Evolutionary conservation across 2,113 vertebrate genomes (phyloP), one percentile per base, ranked within the genome.

Genomic region (Trichechus manatus): DNA sequence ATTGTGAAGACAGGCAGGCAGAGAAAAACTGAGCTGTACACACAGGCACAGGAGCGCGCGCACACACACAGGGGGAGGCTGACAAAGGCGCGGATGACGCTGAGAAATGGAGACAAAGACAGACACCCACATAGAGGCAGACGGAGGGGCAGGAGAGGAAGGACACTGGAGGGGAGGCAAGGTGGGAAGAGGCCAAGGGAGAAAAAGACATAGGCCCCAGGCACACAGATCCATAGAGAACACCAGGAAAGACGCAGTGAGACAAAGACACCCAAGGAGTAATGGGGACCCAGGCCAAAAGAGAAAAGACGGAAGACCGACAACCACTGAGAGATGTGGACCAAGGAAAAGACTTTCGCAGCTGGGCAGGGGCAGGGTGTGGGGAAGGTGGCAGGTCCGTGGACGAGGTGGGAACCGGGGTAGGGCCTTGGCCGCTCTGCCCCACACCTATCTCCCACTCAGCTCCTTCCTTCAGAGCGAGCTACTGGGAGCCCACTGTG

Each of bases 61-160:
- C 42, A 39, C 68, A 23, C 53, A 14, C 72, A 31, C 36, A 22
- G 17, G 4, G 6, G 64, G 27, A 83, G 29, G n/a, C 63, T 53
- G 59, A 29, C 11, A 13, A 81, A 80, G 81, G 87, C 2, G 5
- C 70, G 23, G 19, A 82, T 6, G 31, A 87, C 0, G 2, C 90
- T 44, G 36, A 94, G 82, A 88, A 87, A 61, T 10, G 53, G 31
- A 95, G 93, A 89, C 96, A 93, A 88, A 97, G 87, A 56, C 74
- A 88, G 87, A 83, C 89, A 91, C 68, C 44, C 79, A 23, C 72
- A 44, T 22, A 27, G 72, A 33, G 6, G 74, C 20, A n/a, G 68
- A 82, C 59, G 66, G 36, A 50, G 70, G 33, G 61, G 23, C 72
- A 87, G 25, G 56, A 81, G 47, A 66, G 83, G 13, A 70, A 56